These are phyloP conservation scores for Etheostoma spectabile DNA, from an alignment of 2,113 vertebrate genomes.

Conservation along the genomic window DNA sequence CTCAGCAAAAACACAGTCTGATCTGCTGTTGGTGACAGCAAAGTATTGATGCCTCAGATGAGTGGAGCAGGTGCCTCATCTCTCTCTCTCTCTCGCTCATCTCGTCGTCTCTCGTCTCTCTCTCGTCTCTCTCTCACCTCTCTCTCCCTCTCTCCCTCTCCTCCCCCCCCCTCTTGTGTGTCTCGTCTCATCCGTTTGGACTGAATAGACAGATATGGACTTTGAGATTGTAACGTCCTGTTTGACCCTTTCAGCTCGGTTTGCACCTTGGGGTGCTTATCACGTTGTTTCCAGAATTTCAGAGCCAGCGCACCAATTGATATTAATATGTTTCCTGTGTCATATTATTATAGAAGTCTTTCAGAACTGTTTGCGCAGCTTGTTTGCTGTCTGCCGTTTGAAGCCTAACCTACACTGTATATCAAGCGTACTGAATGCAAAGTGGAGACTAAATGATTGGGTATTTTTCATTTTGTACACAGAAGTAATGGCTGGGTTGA, in stretches of 20 bases:
- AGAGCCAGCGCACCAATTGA: neutral
- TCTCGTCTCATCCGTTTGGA: neutral
- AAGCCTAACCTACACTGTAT: neutral
- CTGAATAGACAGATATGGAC: neutral
- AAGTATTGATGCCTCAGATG: neutral
- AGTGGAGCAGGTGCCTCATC: neutral
- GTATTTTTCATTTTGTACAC: neutral
- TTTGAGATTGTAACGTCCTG: neutral
- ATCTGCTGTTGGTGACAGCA: neutral
- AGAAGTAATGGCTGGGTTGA: constrained; percentile 2
- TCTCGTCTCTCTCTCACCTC: too few species aligned
- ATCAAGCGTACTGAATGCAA: neutral
- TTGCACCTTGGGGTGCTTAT: neutral
- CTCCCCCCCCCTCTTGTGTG: too few species aligned
- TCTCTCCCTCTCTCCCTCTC: too few species aligned
- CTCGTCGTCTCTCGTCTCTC: too few species aligned
- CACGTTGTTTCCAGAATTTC: neutral
- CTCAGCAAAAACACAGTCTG: neutral
- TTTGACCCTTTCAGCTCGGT: neutral
- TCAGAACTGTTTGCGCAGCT: neutral
- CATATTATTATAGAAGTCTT: neutral
- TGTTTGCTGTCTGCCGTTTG: neutral
- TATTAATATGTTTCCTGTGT: neutral
- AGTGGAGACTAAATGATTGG: constrained; percentile 11
- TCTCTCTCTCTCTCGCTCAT: neutral